Evolutionary conservation across 2,888 invertebrate genomes (phyloP).

Genomic region (Catonia carolina): DNA sequence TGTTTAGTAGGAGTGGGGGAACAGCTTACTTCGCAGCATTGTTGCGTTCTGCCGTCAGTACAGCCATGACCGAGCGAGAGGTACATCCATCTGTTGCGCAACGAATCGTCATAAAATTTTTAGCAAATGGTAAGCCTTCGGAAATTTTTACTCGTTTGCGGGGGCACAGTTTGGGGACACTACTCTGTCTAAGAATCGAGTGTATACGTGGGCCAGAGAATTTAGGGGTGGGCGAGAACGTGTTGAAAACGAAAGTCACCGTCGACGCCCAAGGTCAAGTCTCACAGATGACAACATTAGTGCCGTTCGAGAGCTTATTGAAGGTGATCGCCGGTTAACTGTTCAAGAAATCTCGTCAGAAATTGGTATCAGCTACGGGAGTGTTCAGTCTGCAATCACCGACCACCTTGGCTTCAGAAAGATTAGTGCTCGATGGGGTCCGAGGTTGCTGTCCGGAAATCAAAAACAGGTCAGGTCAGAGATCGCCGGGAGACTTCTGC

Average conservation of each 20-base stretch:
- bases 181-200: slow-evolving; percentile 17
- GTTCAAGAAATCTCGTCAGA: background rate
- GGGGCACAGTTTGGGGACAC: too few species aligned
- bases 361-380: slow-evolving; percentile 4
- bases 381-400: background rate
- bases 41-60: too few species aligned
- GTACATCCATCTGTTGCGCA: background rate
- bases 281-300: slow-evolving; percentile 7
- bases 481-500: too few species aligned
- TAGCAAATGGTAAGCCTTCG: slow-evolving; percentile 10
- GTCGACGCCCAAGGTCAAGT: slow-evolving; percentile 3
- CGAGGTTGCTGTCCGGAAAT: too few species aligned
- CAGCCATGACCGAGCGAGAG: background rate
- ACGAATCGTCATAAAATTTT: background rate
- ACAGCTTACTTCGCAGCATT: background rate
- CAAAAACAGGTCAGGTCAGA: too few species aligned
- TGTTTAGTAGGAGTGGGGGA: background rate
- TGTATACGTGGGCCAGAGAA: slow-evolving; percentile 18
- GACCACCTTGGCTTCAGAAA: slow-evolving; percentile 10
- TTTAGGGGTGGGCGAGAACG: slow-evolving; percentile 15
- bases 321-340: too few species aligned
- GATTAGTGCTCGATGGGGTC: slow-evolving; percentile 1
- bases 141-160: too few species aligned
- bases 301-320: too few species aligned
- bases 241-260: slow-evolving; percentile 11